Evolutionary conservation across 2,113 vertebrate species (phyloP), one percentile per base, ranked within the genome.

Genomic region (Thomomys bottae): DNA sequence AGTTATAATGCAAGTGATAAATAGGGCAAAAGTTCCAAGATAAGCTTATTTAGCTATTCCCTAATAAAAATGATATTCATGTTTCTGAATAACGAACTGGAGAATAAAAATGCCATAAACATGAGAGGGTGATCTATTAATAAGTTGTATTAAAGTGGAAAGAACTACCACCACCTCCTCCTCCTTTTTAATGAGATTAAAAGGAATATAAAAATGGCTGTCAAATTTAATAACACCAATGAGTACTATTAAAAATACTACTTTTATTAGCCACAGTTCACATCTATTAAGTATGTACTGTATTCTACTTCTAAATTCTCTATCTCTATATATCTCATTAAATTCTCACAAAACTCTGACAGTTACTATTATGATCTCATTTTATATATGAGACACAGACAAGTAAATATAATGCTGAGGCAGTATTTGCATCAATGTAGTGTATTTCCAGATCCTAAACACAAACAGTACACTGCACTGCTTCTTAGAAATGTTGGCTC

Each of bases 11-110:
- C 4, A 71, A 88, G 36, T 79, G 70, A 66, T 59, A 8, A 63
- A 71, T 32, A 76, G 78, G 28, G 40, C 5, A 91, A 11, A 68
- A 14, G 77, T 75, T n/a, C 45, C 28, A 14, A 81, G 85, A 42
- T 15, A 38, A 75, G 71, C 21, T 32, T 83, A 54, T 67, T 75
- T 42, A 67, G 68, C 38, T 45, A 30, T 40, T 30, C 63, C 30
- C 30, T 59, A 45, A 73, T 93, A 77, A 82, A 63, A 73, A 70
- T 57, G 68, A 72, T 61, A 38, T 71, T 84, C 32, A n/a, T 71
- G 54, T 70, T 76, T 95, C 63, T 84, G 61, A 42, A 0, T 36
- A 86, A 83, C 76, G 36, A 68, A 26, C 66, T 26, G 40, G 70
- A 83, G 73, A 61, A 5, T 70, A 17, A 93, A 54, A 57, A 86